Evolutionary conservation across 2,113 vertebrate genomes (phyloP).

Genomic region (Gymnorhina tibicen): DNA sequence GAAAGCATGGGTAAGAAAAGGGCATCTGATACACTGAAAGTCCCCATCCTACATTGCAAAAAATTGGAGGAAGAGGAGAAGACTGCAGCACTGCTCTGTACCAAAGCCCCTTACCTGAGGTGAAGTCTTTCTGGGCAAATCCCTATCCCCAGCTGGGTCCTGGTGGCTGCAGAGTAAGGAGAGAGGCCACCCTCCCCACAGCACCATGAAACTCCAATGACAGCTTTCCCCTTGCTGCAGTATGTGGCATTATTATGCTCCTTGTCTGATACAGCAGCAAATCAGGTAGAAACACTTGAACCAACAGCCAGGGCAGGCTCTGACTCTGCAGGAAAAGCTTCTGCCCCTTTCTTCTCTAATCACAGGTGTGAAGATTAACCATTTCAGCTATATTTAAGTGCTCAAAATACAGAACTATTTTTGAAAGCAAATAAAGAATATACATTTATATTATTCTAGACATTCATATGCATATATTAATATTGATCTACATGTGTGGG

Average conservation of each 20-base stretch:
- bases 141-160: neutral
- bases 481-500: neutral
- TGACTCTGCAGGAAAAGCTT: neutral
- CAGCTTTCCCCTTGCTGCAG: neutral
- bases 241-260: rapidly evolving
- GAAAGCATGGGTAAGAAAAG: neutral
- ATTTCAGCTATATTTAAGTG: neutral
- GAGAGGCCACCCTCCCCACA: neutral
- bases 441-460: neutral
- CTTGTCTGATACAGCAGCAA: neutral
- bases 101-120: neutral
- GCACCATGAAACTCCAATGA: neutral
- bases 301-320: neutral
- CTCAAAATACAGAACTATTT: neutral
- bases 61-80: neutral
- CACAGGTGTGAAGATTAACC: neutral
- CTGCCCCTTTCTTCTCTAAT: neutral
- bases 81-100: neutral
- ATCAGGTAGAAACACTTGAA: neutral
- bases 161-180: neutral
- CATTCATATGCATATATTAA: neutral
- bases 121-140: neutral
- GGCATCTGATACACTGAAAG: neutral
- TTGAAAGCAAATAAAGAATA: neutral
- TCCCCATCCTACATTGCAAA: neutral